Base-by-base conservation (phyloP, 2,797 vertebrate genomes). In the Phoxinus dragarum region DNA sequence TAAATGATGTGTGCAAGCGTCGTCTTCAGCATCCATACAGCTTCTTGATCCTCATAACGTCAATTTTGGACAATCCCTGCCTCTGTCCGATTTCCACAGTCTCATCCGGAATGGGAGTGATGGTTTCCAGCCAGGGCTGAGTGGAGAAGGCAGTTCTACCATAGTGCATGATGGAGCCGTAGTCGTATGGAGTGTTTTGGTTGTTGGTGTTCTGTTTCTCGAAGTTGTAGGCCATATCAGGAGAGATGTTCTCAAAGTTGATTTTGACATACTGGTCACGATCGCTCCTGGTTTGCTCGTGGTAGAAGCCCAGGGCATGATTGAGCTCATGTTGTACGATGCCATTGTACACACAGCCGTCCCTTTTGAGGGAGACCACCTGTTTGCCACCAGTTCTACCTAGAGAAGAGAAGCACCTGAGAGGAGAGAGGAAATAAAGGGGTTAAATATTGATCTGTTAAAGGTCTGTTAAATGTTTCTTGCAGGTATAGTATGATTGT, bases 131-230 rank as follows among this genome's bases (percentile, higher is more conserved):
- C 19, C 86, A 81, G 0, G 66, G 27, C n/a, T 80, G 38, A 36
- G 16, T 83, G 76, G 90, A 54, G 80, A 91, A 91, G 49, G 88
- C 84, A 2, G 47, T 86, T 59, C 19, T 92, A 84, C 92, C 88
- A 9, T 95, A 96, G 88, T 95, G 94, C 95, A 96, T 96, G 61
- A 96, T 75, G 54, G 94, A 95, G 72, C 86, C 79, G 38, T 95
- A 95, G 86, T 95, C 94, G 27, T 95, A 95, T 0, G 90, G 85
- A 80, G 92, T 93, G 71, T 23, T 91, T 72, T 94, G 87, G 84
- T 94, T 95, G 44, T 91, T 94, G 73, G 93, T 94, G 78, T 92
- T 84, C 44, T 90, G 86, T 85, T 90, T 91, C 76, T 49, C 78
- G 88, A 95, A 95, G 90, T 94, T 93, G 84, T 79, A 4, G 85